Conservation (phyloP, 2,888 invertebrate species). For the Periphyllus acericola region DNA sequence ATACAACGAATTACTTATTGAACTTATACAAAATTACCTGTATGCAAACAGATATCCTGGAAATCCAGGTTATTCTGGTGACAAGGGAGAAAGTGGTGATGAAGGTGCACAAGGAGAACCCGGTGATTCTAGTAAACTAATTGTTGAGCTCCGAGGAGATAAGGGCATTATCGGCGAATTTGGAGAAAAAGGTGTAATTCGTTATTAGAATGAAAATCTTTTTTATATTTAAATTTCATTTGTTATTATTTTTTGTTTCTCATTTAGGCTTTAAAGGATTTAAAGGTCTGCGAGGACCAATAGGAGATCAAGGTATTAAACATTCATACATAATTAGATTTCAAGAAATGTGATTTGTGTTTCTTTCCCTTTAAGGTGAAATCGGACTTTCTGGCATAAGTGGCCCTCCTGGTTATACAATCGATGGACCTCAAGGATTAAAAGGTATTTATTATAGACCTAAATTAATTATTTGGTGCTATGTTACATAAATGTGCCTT, state of each 20-base stretch:
- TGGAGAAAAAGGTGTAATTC: slow-evolving; percentile 65
- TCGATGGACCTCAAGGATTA: slow-evolving; percentile 66
- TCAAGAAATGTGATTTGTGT: not conserved
- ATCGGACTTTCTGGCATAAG: slow-evolving; percentile 69
- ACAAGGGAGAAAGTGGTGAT: slow-evolving; percentile 67
- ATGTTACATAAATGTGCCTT: no score
- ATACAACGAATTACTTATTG: not conserved
- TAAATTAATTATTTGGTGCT: not conserved
- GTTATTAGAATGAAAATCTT: not conserved
- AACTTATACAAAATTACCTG: not conserved
- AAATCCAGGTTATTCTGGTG: slow-evolving; percentile 69
- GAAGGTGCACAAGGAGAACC: slow-evolving; percentile 67
- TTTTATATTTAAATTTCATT: not conserved
- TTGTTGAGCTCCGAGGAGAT: slow-evolving; percentile 67
- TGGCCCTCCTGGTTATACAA: slow-evolving; percentile 68
- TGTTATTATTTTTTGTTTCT: slow-evolving; percentile 2
- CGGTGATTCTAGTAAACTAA: slow-evolving; percentile 65
- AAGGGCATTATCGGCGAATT: slow-evolving; percentile 68
- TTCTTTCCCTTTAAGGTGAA: slow-evolving; percentile 66
- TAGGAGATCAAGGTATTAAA: slow-evolving; percentile 66
- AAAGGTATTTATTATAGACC: slow-evolving; percentile 61
- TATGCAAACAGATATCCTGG: slow-evolving; percentile 69
- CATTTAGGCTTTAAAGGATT: slow-evolving; percentile 65
- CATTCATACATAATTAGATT: not conserved
- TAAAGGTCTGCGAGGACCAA: slow-evolving; percentile 69